Percentiles rank a stretch among this genome's conserved stretches.
These are phyloP conservation scores for Synanthedon andrenaeformis DNA, from an alignment of 2,888 invertebrate species.

Conservation along the genomic window DNA sequence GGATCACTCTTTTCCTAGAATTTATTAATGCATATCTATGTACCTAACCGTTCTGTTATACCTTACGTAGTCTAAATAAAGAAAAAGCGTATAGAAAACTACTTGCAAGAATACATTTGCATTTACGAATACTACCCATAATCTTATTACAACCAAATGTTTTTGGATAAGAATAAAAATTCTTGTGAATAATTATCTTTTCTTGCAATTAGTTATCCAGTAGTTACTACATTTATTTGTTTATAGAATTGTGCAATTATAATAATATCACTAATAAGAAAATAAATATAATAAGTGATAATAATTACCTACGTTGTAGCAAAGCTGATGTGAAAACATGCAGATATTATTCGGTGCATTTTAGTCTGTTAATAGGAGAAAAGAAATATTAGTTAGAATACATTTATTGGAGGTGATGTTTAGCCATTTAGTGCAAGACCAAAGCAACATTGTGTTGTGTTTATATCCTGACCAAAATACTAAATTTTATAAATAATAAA, in stretches of 20 bases:
- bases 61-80: neutral
- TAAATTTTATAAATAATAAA: neutral
- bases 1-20: conserved; percentile 81
- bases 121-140: conserved; percentile 7
- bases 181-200: too few species aligned
- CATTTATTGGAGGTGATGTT: neutral
- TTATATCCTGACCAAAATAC: too few species aligned
- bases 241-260: neutral
- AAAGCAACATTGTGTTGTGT: neutral
- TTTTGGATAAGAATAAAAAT: neutral
- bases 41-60: conserved; percentile 53
- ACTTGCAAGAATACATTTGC: conserved; percentile 6
- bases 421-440: neutral
- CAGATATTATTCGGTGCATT: conserved; percentile 50
- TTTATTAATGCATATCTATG: conserved; percentile 68
- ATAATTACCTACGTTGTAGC: conserved; percentile 41
- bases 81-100: conserved; percentile 1
- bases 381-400: conserved; percentile 23
- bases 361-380: conserved; percentile 47
- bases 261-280: neutral
- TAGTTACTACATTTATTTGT: too few species aligned
- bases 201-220: too few species aligned
- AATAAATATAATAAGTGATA: neutral
- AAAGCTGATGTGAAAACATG: conserved; percentile 40
- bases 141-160: conserved; percentile 7